Percentiles rank a stretch among this genome's conserved stretches.
Evolutionary conservation across 2,888 invertebrate species (phyloP).

Genomic region (Tortrix viridana): DNA sequence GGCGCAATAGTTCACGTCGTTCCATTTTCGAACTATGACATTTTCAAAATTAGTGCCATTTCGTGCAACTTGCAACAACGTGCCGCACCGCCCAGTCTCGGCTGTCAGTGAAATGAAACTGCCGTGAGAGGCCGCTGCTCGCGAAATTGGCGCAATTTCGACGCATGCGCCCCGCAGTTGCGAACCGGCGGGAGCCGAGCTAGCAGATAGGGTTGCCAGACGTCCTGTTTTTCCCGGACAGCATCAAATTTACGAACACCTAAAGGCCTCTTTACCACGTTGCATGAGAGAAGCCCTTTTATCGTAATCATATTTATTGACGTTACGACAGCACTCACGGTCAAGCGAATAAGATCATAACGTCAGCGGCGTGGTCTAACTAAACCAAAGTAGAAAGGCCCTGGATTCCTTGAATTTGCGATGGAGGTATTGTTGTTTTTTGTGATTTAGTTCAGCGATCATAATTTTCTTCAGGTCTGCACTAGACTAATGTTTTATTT

Average conservation of each 20-base stretch:
- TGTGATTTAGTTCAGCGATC: too few relatives aligned
- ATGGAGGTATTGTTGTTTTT: too few relatives aligned
- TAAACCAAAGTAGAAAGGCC: too few relatives aligned
- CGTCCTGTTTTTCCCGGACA: conserved; percentile 22
- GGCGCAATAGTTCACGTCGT: conserved; percentile 50
- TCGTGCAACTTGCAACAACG: conserved; percentile 58
- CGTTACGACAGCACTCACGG: too few relatives aligned
- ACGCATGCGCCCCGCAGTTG: conserved; percentile 75
- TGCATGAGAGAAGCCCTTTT: background rate
- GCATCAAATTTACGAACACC: conserved; percentile 8
- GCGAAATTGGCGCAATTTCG: conserved; percentile 81
- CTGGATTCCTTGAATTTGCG: too few relatives aligned
- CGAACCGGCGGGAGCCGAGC: conserved; percentile 73
- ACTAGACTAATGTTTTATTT: too few relatives aligned
- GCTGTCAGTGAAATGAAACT: conserved; percentile 68
- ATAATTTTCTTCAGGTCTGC: too few relatives aligned
- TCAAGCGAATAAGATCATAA: too few relatives aligned
- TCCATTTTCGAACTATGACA: conserved; percentile 71
- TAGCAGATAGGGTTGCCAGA: conserved; percentile 43
- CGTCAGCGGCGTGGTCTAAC: too few relatives aligned
- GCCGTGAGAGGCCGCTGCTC: conserved; percentile 77
- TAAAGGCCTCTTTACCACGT: background rate
- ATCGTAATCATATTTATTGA: too few relatives aligned
- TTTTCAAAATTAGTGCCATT: conserved; percentile 73
- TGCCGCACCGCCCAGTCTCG: conserved; percentile 67